These are phyloP conservation scores for Escarpia spicata DNA, from an alignment of 2,888 invertebrate genomes.

Conservation along the genomic window DNA sequence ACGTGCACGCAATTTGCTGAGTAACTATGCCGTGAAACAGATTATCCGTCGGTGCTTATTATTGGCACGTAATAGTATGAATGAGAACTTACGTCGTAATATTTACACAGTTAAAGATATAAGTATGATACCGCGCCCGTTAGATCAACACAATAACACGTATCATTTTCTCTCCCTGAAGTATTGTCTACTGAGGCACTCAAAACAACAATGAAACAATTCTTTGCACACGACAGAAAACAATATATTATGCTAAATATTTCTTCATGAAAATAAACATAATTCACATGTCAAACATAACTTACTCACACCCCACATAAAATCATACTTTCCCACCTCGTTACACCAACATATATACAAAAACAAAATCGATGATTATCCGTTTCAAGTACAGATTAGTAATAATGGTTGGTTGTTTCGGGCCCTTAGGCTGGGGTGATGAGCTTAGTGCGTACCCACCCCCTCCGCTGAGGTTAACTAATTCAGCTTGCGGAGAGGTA, in stretches of 20 bases:
- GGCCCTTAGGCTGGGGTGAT: too few relatives aligned
- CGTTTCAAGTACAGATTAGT: too few relatives aligned
- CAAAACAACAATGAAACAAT: not conserved
- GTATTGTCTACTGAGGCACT: not conserved
- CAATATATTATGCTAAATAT: not conserved
- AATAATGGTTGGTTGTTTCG: too few relatives aligned
- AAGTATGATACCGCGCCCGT: not conserved
- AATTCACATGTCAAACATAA: too few relatives aligned
- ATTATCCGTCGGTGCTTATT: not conserved
- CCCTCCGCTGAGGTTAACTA: too few relatives aligned
- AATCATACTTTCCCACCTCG: too few relatives aligned
- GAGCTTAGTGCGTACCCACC: too few relatives aligned
- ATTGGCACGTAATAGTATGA: not conserved
- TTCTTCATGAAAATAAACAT: too few relatives aligned
- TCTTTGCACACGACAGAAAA: not conserved
- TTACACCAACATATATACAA: too few relatives aligned
- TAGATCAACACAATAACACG: not conserved
- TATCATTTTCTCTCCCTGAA: not conserved
- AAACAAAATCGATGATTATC: too few relatives aligned
- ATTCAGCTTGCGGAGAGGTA: too few relatives aligned
- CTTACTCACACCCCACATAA: too few relatives aligned
- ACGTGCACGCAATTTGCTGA: not conserved
- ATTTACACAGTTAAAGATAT: not conserved
- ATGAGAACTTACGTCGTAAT: not conserved
- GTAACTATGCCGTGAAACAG: not conserved